phyloP scores from a whole-genome alignment of 53 echinoderm and acorn worm species.

The Zoroaster sp. region DNA sequence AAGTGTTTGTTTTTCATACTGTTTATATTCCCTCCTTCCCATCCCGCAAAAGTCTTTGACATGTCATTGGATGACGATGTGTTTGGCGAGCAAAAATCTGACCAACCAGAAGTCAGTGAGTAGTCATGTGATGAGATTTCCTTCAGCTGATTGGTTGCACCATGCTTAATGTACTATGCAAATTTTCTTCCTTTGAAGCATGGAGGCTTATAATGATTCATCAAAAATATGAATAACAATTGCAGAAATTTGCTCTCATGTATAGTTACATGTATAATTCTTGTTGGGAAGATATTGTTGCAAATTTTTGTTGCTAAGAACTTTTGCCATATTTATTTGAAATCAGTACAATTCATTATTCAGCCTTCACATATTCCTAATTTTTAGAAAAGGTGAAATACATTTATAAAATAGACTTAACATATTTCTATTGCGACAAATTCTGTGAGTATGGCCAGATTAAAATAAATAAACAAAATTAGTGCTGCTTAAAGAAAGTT shows the following conservation, averaged over 20 bases:
- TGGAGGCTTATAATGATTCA: background rate
- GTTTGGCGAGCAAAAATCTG: constrained; percentile 44
- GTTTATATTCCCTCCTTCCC: background rate
- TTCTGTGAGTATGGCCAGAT: no score
- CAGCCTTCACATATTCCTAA: no score
- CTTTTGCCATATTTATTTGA: no score
- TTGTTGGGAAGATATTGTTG: no score
- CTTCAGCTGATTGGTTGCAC: constrained; percentile 42
- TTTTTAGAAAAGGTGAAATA: no score
- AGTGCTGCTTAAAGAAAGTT: no score
- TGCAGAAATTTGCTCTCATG: background rate
- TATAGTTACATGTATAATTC: no score
- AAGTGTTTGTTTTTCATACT: background rate
- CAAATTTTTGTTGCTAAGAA: no score
- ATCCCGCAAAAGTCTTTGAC: constrained; percentile 38
- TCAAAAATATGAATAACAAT: background rate
- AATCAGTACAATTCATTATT: no score
- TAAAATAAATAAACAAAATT: no score
- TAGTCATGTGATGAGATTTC: constrained; percentile 14
- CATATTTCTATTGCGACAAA: no score
- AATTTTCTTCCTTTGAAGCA: background rate
- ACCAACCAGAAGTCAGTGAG: constrained; percentile 50
- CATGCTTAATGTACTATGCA: constrained; percentile 30
- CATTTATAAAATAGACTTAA: no score
- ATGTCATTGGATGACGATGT: constrained; percentile 40